Percentiles rank a stretch among this genome's conserved stretches.
Conservation (phyloP, 2,888 invertebrate species). For the Aethes cnicana region DNA sequence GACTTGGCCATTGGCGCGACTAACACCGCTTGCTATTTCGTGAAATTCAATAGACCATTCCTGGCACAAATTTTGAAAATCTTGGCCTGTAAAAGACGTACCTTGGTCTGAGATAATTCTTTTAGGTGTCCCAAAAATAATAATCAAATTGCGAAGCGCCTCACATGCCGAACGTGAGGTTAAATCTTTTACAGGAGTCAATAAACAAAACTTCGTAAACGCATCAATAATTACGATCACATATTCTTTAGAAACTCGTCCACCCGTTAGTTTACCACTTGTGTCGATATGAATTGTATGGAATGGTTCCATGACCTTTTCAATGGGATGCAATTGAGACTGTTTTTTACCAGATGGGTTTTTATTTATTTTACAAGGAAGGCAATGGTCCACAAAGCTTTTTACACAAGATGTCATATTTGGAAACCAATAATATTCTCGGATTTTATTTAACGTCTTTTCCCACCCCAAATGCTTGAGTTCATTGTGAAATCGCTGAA, state of each 20-base stretch:
- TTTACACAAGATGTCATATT: slow-evolving; percentile 4
- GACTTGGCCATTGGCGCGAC: slow-evolving; percentile 4
- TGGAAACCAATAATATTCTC: slow-evolving; percentile 14
- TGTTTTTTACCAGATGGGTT: slow-evolving; percentile 4
- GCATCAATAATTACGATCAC: slow-evolving; percentile 12
- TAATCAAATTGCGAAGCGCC: background rate
- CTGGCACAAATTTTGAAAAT: background rate
- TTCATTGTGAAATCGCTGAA: slow-evolving; percentile 2
- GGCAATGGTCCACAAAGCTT: background rate
- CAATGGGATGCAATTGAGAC: background rate
- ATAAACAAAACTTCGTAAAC: slow-evolving; percentile 5
- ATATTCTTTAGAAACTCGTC: slow-evolving; percentile 7
- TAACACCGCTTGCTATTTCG: slow-evolving; percentile 7
- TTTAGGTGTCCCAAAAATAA: slow-evolving; percentile 3
- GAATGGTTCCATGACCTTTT: background rate
- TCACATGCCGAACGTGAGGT: slow-evolving; percentile 7
- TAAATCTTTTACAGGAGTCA: slow-evolving; percentile 1
- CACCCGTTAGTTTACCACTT: background rate
- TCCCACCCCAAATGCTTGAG: slow-evolving; percentile 19
- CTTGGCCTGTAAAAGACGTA: slow-evolving; percentile 9
- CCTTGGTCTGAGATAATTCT: slow-evolving; percentile 14
- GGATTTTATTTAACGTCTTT: slow-evolving; percentile 6
- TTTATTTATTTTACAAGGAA: slow-evolving; percentile 7
- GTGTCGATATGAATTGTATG: background rate
- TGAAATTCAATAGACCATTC: slow-evolving; percentile 6